phyloP scores from a whole-genome alignment of 2,113 vertebrate species.

The Prionailurus viverrinus region DNA sequence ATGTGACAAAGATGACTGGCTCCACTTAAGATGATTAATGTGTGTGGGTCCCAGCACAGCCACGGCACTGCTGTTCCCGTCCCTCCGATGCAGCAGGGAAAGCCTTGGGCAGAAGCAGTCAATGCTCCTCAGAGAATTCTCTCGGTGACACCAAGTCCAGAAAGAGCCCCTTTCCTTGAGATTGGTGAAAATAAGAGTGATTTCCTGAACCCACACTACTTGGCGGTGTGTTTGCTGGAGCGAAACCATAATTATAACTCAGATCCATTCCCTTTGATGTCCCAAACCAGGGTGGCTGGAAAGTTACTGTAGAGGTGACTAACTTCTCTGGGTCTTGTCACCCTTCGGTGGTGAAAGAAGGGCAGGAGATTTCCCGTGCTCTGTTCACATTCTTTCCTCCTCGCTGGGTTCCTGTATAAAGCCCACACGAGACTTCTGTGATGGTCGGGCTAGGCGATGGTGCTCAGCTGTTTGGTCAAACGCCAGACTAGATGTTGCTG shows the following conservation, averaged over 20 bases:
- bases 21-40: slow-evolving; percentile 43
- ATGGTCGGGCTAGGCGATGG: not conserved
- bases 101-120: not conserved
- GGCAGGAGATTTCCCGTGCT: not conserved
- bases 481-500: not conserved
- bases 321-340: not conserved
- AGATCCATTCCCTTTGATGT: not conserved
- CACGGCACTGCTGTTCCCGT: rapidly evolving
- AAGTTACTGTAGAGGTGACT: not conserved
- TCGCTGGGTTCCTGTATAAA: not conserved
- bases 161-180: not conserved
- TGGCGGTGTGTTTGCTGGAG: not conserved
- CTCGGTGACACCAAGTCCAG: not conserved
- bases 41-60: not conserved
- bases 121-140: not conserved
- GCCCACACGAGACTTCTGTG: not conserved
- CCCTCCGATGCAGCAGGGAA: not conserved
- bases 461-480: not conserved
- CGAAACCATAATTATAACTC: slow-evolving; percentile 1
- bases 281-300: not conserved
- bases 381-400: not conserved
- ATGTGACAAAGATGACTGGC: slow-evolving; percentile 31
- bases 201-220: not conserved
- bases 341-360: not conserved
- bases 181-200: not conserved